Base-by-base conservation (phyloP, 2,888 invertebrate genomes). In the Agrochola lychnidis region DNA sequence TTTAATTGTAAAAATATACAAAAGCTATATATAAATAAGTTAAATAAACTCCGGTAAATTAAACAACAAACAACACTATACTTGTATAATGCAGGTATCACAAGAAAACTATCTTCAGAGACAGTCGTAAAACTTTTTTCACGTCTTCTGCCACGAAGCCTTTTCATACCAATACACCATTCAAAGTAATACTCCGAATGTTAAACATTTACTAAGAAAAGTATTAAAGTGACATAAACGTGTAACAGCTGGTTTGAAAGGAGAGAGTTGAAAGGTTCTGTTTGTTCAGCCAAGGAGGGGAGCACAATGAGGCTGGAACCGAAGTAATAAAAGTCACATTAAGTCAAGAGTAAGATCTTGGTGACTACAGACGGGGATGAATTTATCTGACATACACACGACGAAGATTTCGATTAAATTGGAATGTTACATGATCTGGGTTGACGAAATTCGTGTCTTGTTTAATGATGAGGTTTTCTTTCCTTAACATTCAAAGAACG, bases 241-340 rank as follows among this genome's bases (percentile, higher is more conserved):
- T 84, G 80, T 88, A 84, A 89, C 89, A 88, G 81, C 78, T 86
- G 79, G 73, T 77, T 87, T 85, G 79, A 85, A 88, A 86, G 78
- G 79, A 85, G 79, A 70, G 67, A 67, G 57, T 81, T 91, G 89
- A 93, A 93, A 92, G 90, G 90, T 87, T 89, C 83, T 89, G 89
- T 90, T 91, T 89, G 89, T 88, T 87, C 88, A 91, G 90, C 6
- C 73, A 59, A 59, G 90, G 93, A 83, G 93, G 89, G 89, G 88
- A 84, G 76, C 91, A 94, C 94, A 95, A 94, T 93, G 93, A 91
- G 87, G 85, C 89, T 93, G 93, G 90, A 92, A 94, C 92, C 91
- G 91, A 92, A 92, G 94, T 89, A 94, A 95, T 95, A 95, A 95
- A 95, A 95, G 95, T 95, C 95, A 92, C 95, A 95, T 95, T 95